phyloP scores from a whole-genome alignment of 2,797 vertebrate genomes.

The Vultur gryphus region DNA sequence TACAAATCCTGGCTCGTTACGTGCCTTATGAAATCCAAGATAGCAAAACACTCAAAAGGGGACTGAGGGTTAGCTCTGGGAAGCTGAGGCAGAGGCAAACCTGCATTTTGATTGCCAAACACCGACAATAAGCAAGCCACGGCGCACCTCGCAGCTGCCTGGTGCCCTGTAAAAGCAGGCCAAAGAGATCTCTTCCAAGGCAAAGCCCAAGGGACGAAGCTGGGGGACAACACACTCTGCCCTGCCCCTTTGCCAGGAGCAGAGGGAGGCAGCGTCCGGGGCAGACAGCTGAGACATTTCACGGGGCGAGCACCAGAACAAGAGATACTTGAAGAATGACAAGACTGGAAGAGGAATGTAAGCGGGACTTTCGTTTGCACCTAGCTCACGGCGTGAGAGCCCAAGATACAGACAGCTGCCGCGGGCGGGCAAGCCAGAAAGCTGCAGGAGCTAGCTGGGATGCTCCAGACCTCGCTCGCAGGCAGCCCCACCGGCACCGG shows the following conservation, averaged over 20 bases:
- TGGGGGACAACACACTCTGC: accelerated
- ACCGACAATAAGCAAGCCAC: accelerated
- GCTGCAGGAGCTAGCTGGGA: neutral
- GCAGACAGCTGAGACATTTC: neutral
- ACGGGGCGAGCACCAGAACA: neutral
- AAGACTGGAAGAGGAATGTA: neutral
- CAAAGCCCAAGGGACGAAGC: neutral
- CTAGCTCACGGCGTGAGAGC: neutral
- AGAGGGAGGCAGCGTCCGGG: neutral
- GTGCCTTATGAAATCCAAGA: too few species aligned
- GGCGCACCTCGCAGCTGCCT: neutral
- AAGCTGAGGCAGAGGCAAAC: neutral
- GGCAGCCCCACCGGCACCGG: accelerated
- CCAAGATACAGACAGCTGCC: neutral
- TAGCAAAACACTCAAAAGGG: neutral
- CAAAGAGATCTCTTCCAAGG: neutral
- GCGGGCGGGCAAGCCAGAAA: accelerated
- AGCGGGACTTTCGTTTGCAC: neutral
- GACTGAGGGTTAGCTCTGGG: neutral
- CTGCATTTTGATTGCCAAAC: accelerated
- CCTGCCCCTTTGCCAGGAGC: neutral
- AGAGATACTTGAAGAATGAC: neutral
- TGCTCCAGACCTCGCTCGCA: neutral
- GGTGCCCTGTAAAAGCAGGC: accelerated
- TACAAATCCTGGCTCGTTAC: neutral